Base-by-base conservation (phyloP, 2,888 invertebrate genomes). In the Fissipunctia ypsillon region DNA sequence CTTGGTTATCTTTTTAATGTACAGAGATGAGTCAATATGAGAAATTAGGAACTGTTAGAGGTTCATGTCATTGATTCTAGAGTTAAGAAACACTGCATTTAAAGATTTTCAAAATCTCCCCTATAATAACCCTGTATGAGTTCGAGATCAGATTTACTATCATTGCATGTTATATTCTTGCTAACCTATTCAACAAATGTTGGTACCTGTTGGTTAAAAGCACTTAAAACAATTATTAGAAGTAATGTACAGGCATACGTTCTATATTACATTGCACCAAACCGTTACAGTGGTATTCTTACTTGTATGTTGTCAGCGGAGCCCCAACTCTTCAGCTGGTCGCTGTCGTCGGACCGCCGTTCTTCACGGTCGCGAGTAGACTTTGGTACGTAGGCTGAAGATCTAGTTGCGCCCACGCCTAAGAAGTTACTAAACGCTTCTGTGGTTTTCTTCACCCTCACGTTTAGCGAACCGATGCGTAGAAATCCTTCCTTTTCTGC, bases 401-500 rank as follows among this genome's bases (percentile, higher is more conserved):
- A 95, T 52, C 96, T 93, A 56, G 96, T 96, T 66, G 96, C 96
- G 70, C 98, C 98, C 87, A 98, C 98, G 81, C 98, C 98, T 87
- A 99, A 96, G 93, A 99, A 98, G 93, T 98, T 98, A 95, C 98
- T 98, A 96, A 99, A 98, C 31, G 98, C 98, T 93, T 99, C 99
- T 74, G 99, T 98, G 64, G 99, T 99, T 95, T 98, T 98, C 96
- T 99, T 99, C 88, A 99, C 98, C 91, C 98, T 97, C 64, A 99
- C 98, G 95, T 99, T 99, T 93, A 99, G 95, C 31, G 99, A 99
- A 88, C 99, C 99, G 95, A 99, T 99, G 91, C 99, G 97, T 85
- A 99, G 97, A 95, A 99, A 99, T 87, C 98, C 98, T 94, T 99
- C 99, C 97, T 98, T 98, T 96, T 98, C 98, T 98, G 96, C 66